A percentile compares a stretch with the other conserved stretches of the same genome.
Evolutionary conservation across 2,797 vertebrate species (phyloP).

Genomic region (Micromesistius poutassou): DNA sequence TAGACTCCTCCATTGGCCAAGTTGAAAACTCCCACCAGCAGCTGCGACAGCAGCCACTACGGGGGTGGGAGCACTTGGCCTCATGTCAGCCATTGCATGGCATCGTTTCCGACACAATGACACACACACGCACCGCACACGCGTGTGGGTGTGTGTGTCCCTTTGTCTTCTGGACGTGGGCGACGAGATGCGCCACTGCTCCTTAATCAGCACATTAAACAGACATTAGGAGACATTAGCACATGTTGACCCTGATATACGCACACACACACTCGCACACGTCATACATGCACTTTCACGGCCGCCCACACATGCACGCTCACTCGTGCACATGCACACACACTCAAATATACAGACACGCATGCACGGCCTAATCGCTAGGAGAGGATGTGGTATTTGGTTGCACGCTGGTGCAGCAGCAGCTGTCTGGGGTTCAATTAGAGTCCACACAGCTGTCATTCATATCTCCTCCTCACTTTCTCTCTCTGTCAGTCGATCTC

Average conservation of each 20-base stretch:
- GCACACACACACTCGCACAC: background rate
- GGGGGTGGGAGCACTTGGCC: too few species aligned
- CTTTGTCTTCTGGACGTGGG: background rate
- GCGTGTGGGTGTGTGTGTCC: background rate
- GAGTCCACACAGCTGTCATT: conserved; percentile 27
- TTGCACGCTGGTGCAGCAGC: conserved; percentile 21
- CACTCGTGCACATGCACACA: conserved; percentile 5
- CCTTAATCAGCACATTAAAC: conserved; percentile 24
- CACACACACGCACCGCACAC: too few species aligned
- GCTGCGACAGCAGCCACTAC: too few species aligned
- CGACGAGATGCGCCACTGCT: background rate
- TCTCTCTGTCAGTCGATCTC: background rate
- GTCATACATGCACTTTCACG: background rate
- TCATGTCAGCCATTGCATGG: background rate
- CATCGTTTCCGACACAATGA: too few species aligned
- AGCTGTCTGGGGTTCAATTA: conserved; percentile 39
- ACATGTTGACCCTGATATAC: conserved; percentile 13
- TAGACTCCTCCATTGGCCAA: too few species aligned
- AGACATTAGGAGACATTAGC: conserved; percentile 31
- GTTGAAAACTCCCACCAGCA: too few species aligned
- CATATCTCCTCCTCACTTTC: background rate
- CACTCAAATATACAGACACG: conserved; percentile 3
- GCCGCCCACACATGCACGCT: background rate
- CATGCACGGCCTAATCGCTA: background rate
- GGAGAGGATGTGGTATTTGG: conserved; percentile 4